Evolutionary conservation across 1,140 invertebrate species (phyloP), one percentile per base, ranked within the genome.

Genomic region (Leptinotarsa undecemlineata): DNA sequence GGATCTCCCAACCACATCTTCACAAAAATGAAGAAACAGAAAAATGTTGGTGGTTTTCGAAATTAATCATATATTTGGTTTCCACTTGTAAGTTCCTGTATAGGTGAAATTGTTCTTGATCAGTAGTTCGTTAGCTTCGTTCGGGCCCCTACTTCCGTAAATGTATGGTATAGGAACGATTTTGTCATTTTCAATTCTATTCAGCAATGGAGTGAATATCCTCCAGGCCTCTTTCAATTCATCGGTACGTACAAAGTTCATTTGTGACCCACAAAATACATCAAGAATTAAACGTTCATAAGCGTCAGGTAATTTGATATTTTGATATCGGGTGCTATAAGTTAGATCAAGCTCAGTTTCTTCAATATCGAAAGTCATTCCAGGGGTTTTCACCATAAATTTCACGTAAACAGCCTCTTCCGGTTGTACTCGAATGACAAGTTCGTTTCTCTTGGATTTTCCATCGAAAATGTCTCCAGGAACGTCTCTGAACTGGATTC

Each of bases 381-480:
- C 98, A 1, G 98, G 98, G 6, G 92, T 94, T 87, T 99, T 99
- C 4, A 95, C 96, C 96, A 99, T 99, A 88, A 99, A 90, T 88
- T 99, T 99, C 62, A 99, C 90, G 85, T 99, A 99, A 2, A 99
- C 90, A 21, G 98, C 98, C 88, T 99, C 98, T 63, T 96, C 96
- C 3, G 98, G 98, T 86, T 99, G 98, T 0, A 99, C 97, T 77
- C 98, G 90, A 79, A 99, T 97, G 0, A 99, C 98, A 20, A 99
- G 87, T 87, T 99, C 98, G 87, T 99, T 99, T 78, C 98, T 90
- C 83, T 98, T 98, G 4, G 93, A 87, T 82, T 92, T 92, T 1
- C 95, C 96, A 81, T 91, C 87, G 85, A 99, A 99, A 79, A 99
- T 99, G 87, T 99, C 97, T 21, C 97, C 98, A 57, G 96, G 91